Conservation (phyloP, 1,140 invertebrate species). For the Archivesica marissinica region DNA sequence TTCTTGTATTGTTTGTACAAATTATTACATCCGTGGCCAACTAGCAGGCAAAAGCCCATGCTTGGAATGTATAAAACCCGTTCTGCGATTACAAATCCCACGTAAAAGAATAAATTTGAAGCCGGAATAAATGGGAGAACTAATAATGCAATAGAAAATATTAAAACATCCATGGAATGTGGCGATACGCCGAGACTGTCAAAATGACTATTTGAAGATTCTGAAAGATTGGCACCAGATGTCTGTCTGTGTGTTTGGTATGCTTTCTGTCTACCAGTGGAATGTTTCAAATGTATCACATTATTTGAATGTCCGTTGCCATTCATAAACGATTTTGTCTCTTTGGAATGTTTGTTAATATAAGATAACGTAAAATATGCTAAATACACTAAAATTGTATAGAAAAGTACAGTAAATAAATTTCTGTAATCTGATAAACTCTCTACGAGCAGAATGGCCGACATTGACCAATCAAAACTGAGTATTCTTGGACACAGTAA, state of each 20-base stretch:
- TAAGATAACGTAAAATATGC: constrained; percentile 52
- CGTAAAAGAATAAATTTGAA: constrained; percentile 98
- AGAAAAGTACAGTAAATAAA: constrained; percentile 90
- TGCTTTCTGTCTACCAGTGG: constrained; percentile 40
- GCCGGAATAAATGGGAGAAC: constrained; percentile 98
- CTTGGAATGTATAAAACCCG: constrained; percentile 98
- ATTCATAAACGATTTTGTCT: constrained; percentile 58
- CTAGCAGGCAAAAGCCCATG: constrained; percentile 97
- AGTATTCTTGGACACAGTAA: constrained; percentile 94
- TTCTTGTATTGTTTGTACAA: constrained; percentile 63
- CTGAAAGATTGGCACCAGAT: constrained; percentile 4
- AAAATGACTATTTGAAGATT: constrained; percentile 65
- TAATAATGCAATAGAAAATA: constrained; percentile 88
- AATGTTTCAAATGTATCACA: constrained; percentile 42
- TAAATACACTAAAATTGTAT: constrained; percentile 86
- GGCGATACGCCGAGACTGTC: background rate
- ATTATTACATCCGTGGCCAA: constrained; percentile 86
- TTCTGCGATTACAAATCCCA: constrained; percentile 98
- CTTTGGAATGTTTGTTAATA: constrained; percentile 18
- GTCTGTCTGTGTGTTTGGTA: constrained; percentile 25
- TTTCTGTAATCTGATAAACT: constrained; percentile 92
- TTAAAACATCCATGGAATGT: constrained; percentile 67
- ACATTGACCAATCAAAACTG: constrained; percentile 99
- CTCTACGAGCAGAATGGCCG: constrained; percentile 95
- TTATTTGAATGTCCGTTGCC: constrained; percentile 67